Evolutionary conservation across 2,797 vertebrate genomes (phyloP), one percentile per base, ranked within the genome.

Genomic region (Galagoides demidoff): DNA sequence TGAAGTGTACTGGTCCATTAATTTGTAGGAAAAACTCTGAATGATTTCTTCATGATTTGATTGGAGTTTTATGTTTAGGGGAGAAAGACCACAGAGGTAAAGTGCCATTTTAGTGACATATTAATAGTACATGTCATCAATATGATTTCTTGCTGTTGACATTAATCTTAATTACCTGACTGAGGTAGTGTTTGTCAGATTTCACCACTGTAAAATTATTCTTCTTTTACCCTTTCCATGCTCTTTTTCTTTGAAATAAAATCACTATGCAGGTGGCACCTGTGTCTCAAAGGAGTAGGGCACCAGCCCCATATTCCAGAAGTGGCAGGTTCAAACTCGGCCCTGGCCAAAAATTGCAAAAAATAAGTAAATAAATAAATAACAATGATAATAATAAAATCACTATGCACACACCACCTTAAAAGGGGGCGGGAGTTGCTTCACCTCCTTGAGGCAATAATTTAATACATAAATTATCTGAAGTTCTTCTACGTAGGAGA

Each of bases 161-260:
- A 92, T 95, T 83, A 88, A 93, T 93, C 81, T 92, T 95, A n/a
- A 90, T 90, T 94, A 89, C 34, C 59, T 81, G 29, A 27, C 39
- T 61, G 11, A 95, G 34, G 43, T 68, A 57, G 23, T 79, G 31
- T 89, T 90, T 88, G 61, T 95, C 90, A 90, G n/a, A 10, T 78
- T 94, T 88, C 39, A 70, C n/a, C 34, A 43, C 61, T 82, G 13
- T 71, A 85, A 95, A 96, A 85, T 88, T 88, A 87, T 39, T 87
- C 29, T 89, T 57, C 20, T 74, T 83, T 92, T 63, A 73, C 39
- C 27, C 49, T 49, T 76, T 82, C 25, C 25, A 34, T 82, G 74
- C 4, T 70, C 27, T 76, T 2, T 2, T 79, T 63, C 17, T 88
- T 88, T 94, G 37, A 84, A 87, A 57, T 77, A 6, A 82, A 92